Percentiles rank a stretch among this genome's conserved stretches.
Conservation (phyloP, 2,797 vertebrate species). For the Cygnus olor region DNA sequence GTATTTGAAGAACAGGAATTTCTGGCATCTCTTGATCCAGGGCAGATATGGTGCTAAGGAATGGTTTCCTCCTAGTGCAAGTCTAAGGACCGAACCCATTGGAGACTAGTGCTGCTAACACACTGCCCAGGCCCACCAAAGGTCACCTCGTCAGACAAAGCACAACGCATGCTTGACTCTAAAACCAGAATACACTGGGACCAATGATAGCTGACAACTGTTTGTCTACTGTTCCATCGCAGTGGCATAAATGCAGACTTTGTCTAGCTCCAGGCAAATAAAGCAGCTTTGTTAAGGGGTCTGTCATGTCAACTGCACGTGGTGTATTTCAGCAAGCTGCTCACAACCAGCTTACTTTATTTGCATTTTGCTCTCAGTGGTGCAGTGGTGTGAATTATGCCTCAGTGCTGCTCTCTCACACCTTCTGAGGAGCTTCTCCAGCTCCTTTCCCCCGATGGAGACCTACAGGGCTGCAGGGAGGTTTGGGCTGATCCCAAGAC, state of each 20-base stretch:
- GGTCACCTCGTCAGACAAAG: background rate
- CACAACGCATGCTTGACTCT: fast-evolving
- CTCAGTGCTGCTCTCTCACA: background rate
- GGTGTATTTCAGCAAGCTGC: fast-evolving
- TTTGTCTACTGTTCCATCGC: background rate
- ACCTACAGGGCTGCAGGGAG: background rate
- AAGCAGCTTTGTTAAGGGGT: background rate
- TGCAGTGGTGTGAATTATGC: background rate
- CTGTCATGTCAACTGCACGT: background rate
- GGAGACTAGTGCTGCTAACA: background rate
- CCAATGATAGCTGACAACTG: fast-evolving
- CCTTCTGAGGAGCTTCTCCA: background rate
- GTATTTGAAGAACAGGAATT: background rate
- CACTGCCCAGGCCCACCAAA: background rate
- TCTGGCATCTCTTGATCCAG: background rate
- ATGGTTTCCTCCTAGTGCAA: background rate
- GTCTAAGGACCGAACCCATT: background rate
- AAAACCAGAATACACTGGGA: fast-evolving
- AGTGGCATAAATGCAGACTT: background rate
- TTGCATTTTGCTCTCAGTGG: background rate
- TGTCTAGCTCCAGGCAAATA: background rate
- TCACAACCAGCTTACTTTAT: fast-evolving
- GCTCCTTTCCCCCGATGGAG: background rate
- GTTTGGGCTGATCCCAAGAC: background rate
- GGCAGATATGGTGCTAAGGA: background rate